A percentile compares a stretch with the other conserved stretches of the same genome.
Evolutionary conservation across 2,113 vertebrate genomes (phyloP).

Genomic region (Plestiodon gilberti): DNA sequence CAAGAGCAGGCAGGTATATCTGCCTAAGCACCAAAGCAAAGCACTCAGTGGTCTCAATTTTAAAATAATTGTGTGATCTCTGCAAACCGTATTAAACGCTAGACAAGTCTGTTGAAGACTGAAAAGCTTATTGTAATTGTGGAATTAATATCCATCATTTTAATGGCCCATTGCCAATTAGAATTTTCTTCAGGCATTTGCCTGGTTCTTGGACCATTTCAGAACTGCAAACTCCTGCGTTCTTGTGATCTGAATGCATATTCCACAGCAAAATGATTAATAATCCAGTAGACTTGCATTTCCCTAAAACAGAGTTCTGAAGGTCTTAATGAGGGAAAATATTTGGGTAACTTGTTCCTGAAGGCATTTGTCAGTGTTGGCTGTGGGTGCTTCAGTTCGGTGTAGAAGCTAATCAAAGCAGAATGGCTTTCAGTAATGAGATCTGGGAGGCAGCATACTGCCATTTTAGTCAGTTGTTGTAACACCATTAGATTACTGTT

Average conservation of each 20-base stretch:
- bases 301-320: background rate
- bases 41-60: background rate
- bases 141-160: background rate
- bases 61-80: background rate
- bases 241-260: background rate
- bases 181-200: background rate
- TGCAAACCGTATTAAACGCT: background rate
- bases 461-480: background rate
- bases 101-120: background rate
- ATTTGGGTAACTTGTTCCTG: background rate
- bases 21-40: background rate
- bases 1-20: background rate
- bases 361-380: background rate
- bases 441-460: background rate
- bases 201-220: rapidly evolving
- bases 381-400: background rate
- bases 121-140: background rate
- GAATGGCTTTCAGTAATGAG: background rate
- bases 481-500: background rate
- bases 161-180: background rate
- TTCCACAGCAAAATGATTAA: background rate
- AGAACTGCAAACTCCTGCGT: background rate
- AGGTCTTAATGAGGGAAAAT: background rate
- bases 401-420: conserved; percentile 11
- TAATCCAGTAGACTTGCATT: background rate